phyloP scores from a whole-genome alignment of 2,797 vertebrate genomes.

The Gephyroberyx darwinii region DNA sequence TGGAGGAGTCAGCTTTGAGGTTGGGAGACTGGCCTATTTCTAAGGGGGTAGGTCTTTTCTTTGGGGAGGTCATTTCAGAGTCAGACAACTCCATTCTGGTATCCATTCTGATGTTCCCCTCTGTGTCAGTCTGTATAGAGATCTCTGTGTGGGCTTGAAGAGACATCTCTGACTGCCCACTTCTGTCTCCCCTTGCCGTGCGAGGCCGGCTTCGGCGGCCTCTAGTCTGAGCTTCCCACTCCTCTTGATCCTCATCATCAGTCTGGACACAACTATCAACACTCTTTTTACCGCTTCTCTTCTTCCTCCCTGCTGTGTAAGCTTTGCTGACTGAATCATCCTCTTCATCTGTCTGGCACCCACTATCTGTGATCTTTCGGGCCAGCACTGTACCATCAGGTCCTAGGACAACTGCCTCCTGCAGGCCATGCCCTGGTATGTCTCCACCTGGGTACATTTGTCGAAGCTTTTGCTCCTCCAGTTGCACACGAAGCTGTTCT shows the following conservation, averaged over 20 bases:
- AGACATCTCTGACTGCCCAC: constrained; percentile 83
- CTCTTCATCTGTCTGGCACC: constrained; percentile 97
- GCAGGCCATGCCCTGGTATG: constrained; percentile 84
- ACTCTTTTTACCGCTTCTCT: constrained; percentile 90
- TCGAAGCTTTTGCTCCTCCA: constrained; percentile 96
- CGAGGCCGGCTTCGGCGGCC: constrained; percentile 78
- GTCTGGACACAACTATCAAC: constrained; percentile 99
- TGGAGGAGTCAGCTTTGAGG: constrained; percentile 88
- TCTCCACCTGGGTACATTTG: constrained; percentile 93
- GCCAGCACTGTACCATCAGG: constrained; percentile 82
- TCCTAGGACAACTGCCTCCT: constrained; percentile 83
- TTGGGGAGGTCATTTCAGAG: constrained; percentile 89
- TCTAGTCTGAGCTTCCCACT: constrained; percentile 91
- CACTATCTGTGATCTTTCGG: constrained; percentile 94
- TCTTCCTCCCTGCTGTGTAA: constrained; percentile 87
- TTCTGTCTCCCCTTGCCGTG: constrained; percentile 80
- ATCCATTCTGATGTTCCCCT: constrained; percentile 91
- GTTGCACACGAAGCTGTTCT: constrained; percentile 93
- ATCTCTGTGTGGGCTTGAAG: constrained; percentile 97
- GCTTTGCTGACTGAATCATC: constrained; percentile 88
- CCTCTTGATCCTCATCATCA: constrained; percentile 98
- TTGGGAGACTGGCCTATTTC: constrained; percentile 92
- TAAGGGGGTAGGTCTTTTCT: constrained; percentile 93
- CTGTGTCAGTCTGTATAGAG: constrained; percentile 97
- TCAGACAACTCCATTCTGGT: constrained; percentile 93